Evolutionary conservation across 1,140 invertebrate species (phyloP).

Genomic region (Zaprionus inermis): DNA sequence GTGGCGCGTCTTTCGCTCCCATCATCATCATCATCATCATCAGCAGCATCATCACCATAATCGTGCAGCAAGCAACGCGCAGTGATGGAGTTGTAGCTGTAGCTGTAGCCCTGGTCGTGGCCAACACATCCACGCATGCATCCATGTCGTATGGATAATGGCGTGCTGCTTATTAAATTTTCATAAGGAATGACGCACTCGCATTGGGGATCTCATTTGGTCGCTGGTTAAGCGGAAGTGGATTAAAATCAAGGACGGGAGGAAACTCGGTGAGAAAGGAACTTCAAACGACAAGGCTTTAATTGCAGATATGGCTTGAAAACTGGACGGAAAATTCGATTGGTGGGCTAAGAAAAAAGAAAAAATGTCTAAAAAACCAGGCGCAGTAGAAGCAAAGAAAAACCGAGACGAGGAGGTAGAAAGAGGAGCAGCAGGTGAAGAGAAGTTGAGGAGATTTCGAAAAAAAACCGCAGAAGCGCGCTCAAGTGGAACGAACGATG

Average conservation of each 20-base stretch:
- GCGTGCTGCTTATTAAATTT: slow-evolving; percentile 73
- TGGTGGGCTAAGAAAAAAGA: slow-evolving; percentile 47
- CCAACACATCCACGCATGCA: slow-evolving; percentile 10
- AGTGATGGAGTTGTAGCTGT: neutral
- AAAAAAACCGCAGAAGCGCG: slow-evolving; percentile 57
- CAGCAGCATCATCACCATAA: slow-evolving; percentile 19
- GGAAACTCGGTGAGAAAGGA: neutral
- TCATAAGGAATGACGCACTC: slow-evolving; percentile 55
- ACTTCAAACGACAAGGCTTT: slow-evolving; percentile 61
- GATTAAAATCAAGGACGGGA: slow-evolving; percentile 69
- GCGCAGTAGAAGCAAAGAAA: slow-evolving; percentile 17
- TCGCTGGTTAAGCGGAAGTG: slow-evolving; percentile 62
- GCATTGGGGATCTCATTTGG: slow-evolving; percentile 63
- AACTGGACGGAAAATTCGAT: slow-evolving; percentile 74
- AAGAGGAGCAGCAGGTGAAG: neutral
- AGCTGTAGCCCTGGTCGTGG: neutral
- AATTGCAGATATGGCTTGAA: slow-evolving; percentile 67
- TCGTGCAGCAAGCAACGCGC: neutral
- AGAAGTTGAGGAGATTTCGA: slow-evolving; percentile 5
- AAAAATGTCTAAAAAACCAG: slow-evolving; percentile 21
- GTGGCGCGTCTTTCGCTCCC: slow-evolving; percentile 18
- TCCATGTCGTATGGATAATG: slow-evolving; percentile 44
- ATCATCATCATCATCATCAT: slow-evolving; percentile 15
- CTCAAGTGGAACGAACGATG: slow-evolving; percentile 63
- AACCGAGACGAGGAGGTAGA: neutral